A percentile compares a stretch with the other conserved stretches of the same genome.
These are phyloP conservation scores for Aleiodes alternator DNA, from an alignment of 2,888 invertebrate genomes.

Conservation along the genomic window DNA sequence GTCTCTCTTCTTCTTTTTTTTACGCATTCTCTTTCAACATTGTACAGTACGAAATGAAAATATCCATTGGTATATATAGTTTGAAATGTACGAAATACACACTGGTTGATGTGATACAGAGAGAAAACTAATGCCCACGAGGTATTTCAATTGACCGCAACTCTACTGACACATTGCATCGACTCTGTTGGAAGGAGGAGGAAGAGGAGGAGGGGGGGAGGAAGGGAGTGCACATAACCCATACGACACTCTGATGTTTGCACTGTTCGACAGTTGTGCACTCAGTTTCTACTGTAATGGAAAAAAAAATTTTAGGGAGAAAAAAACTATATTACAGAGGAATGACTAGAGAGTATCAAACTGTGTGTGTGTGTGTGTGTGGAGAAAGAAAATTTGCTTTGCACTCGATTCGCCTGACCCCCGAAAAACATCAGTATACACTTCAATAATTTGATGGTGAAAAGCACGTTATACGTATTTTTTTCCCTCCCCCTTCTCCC, in stretches of 20 bases:
- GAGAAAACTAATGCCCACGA: conserved; percentile 25
- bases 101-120: conserved; percentile 7
- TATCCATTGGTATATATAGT: conserved; percentile 6
- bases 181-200: not conserved
- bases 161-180: conserved; percentile 11
- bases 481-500: conserved; percentile 25
- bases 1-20: not conserved
- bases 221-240: not conserved
- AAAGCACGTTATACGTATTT: conserved; percentile 43
- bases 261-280: not conserved
- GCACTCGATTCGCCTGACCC: conserved; percentile 65
- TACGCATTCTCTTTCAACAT: conserved; percentile 17
- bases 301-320: not conserved
- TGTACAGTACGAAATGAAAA: conserved; percentile 14
- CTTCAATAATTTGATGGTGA: conserved; percentile 49
- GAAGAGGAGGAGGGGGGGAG: no score
- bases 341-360: conserved; percentile 9
- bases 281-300: not conserved
- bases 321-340: conserved; percentile 9
- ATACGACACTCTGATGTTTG: conserved; percentile 20
- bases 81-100: not conserved
- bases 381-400: conserved; percentile 64
- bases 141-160: conserved; percentile 26
- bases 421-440: conserved; percentile 30
- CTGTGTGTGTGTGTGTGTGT: conserved; percentile 28